Percentiles rank a stretch among this genome's conserved stretches.
Evolutionary conservation across 1,140 invertebrate species (phyloP).

Genomic region (Micrasema longulum): DNA sequence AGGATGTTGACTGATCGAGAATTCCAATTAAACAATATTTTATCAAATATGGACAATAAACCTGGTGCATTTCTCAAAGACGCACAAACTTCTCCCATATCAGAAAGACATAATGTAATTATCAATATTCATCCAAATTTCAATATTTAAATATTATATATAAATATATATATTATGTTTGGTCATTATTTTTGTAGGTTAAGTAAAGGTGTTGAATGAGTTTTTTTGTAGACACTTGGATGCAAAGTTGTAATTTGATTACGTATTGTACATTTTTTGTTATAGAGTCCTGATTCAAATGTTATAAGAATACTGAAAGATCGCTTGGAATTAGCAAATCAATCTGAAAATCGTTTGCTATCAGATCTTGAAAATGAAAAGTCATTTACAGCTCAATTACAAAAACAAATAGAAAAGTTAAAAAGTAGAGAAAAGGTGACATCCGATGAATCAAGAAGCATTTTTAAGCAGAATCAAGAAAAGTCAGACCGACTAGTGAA

Average conservation of each 20-base stretch:
- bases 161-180: too few relatives aligned
- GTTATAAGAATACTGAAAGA: conserved; percentile 73
- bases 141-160: too few relatives aligned
- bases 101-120: conserved; percentile 52
- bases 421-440: conserved; percentile 38
- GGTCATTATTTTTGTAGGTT: too few relatives aligned
- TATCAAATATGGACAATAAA: conserved; percentile 50
- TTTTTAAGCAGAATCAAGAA: conserved; percentile 26
- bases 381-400: conserved; percentile 67
- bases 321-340: conserved; percentile 71
- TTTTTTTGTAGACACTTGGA: too few relatives aligned
- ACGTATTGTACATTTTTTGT: conserved; percentile 3
- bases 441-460: not conserved
- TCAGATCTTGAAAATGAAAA: conserved; percentile 70
- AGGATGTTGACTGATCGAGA: conserved; percentile 62
- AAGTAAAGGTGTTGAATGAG: too few relatives aligned
- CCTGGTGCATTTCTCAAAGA: conserved; percentile 60
- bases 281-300: conserved; percentile 70
- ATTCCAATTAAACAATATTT: conserved; percentile 55
- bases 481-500: conserved; percentile 26
- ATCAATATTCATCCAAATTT: too few relatives aligned
- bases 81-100: conserved; percentile 60
- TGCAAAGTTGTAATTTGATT: too few relatives aligned
- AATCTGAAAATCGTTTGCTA: conserved; percentile 73
- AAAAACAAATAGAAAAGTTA: conserved; percentile 56